Base-by-base conservation (phyloP, 2,113 vertebrate species). In the Asarcornis scutulata region DNA sequence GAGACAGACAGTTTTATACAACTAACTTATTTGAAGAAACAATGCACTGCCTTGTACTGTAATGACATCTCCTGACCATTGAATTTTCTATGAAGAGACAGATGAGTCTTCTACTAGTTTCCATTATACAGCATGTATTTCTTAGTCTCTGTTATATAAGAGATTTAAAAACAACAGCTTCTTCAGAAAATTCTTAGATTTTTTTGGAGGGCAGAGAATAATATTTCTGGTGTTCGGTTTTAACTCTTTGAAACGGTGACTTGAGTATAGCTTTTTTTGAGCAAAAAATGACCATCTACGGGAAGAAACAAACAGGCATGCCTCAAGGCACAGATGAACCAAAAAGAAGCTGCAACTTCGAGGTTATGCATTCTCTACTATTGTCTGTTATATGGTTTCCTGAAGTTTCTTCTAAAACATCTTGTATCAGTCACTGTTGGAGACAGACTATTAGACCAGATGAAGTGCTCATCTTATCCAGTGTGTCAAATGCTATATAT, bases 11-110 rank as follows among this genome's bases (percentile, higher is more conserved):
- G 50, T 93, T 95, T 94, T 93, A 91, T 73, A 94, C 86, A 92
- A 82, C 80, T 86, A 86, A 71, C 74, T 93, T 63, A 64, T 92
- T 26, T 67, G 69, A 90, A 88, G 86, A 88, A 96, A 86, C 69
- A 90, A 81, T 83, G 88, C 67, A 44, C 34, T 85, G 22, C 94
- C 73, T 83, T 83, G 86, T 84, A 55, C 86, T 92, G 64, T 78
- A 88, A 95, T 91, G 77, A 81, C 80, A 90, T 92, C 88, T 93
- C 80, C 80, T 7, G 23, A 75, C 86, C 86, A 81, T 5, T 92
- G 95, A 88, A 93, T 96, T 94, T 93, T 86, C 90, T 94, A 23
- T 64, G 58, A 93, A 89, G 90, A 96, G 90, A 96, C 44, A 93
- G 74, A 95, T 94, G 92, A 92, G 69, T 69, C 66, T 93, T 88